phyloP scores from a whole-genome alignment of 2,797 vertebrate species.

The Alcedo quadribrachys region DNA sequence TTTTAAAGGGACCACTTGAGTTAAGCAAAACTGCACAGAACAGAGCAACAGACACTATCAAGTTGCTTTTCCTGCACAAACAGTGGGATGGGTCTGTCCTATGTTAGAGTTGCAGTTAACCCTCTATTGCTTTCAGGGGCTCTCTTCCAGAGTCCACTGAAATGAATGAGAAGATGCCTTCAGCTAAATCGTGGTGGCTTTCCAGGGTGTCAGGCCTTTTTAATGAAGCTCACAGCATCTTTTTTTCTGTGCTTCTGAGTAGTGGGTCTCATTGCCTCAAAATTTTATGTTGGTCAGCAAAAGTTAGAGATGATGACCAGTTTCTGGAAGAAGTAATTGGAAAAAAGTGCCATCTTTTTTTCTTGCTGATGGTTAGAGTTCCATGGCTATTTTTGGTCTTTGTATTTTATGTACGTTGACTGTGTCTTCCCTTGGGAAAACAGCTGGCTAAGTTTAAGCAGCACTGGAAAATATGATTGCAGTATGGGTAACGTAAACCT shows the following conservation, averaged over 20 bases:
- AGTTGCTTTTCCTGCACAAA: background rate
- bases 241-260: background rate
- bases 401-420: background rate
- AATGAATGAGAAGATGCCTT: background rate
- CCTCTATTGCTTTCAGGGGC: background rate
- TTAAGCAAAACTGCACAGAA: background rate
- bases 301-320: background rate
- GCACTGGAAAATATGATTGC: background rate
- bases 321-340: background rate
- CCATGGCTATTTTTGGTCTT: background rate
- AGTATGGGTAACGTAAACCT: background rate
- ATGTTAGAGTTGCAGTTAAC: background rate
- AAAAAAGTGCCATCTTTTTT: background rate
- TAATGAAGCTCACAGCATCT: background rate
- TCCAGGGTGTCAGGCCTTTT: background rate
- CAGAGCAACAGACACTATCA: rapidly evolving
- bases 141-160: background rate
- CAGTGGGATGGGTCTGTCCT: background rate
- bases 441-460: background rate
- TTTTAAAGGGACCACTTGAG: background rate
- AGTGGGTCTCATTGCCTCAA: background rate
- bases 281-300: background rate
- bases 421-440: background rate
- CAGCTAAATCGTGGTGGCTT: background rate
- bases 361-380: background rate